A percentile compares a stretch with the other conserved stretches of the same genome.
phyloP scores from a whole-genome alignment of 2,113 vertebrate genomes.

The Poeciliopsis occidentalis region DNA sequence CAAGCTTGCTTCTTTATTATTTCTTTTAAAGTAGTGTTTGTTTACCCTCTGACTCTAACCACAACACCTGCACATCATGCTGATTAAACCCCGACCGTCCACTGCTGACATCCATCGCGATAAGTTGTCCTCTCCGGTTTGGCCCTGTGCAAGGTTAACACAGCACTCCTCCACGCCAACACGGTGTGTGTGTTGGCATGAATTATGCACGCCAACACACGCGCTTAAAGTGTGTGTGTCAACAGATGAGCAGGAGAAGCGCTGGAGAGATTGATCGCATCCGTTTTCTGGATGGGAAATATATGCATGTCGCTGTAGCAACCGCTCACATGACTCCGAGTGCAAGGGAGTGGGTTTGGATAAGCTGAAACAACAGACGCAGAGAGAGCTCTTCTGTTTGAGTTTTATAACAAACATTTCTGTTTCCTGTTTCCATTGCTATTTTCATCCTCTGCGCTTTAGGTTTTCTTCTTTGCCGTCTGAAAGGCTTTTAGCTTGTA shows the following conservation, averaged over 20 bases:
- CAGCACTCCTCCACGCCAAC: neutral
- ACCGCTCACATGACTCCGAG: conserved; percentile 26
- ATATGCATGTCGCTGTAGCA: conserved; percentile 29
- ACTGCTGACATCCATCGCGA: too few relatives aligned
- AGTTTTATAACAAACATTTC: neutral
- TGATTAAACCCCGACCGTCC: too few relatives aligned
- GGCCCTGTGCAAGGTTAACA: conserved; percentile 36
- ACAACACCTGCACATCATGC: too few relatives aligned
- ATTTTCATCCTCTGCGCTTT: conserved; percentile 21
- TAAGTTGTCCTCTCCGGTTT: neutral
- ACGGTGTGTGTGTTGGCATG: neutral
- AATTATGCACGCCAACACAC: conserved; percentile 46
- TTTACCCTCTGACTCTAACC: too few relatives aligned
- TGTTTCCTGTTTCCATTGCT: conserved; percentile 29
- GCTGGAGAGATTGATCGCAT: conserved; percentile 5
- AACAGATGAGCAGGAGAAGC: neutral
- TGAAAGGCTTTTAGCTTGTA: conserved; percentile 50
- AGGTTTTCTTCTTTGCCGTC: conserved; percentile 2
- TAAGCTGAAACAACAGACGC: neutral
- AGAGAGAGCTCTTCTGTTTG: neutral
- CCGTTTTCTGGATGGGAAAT: conserved; percentile 38
- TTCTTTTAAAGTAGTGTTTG: too few relatives aligned
- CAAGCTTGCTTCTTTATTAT: too few relatives aligned
- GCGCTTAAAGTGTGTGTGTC: neutral
- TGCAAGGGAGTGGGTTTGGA: conserved; percentile 6